A percentile compares a stretch with the other conserved stretches of the same genome.
These are phyloP conservation scores for Silurus aristotelis DNA, from an alignment of 2,797 vertebrate species.

Conservation along the genomic window DNA sequence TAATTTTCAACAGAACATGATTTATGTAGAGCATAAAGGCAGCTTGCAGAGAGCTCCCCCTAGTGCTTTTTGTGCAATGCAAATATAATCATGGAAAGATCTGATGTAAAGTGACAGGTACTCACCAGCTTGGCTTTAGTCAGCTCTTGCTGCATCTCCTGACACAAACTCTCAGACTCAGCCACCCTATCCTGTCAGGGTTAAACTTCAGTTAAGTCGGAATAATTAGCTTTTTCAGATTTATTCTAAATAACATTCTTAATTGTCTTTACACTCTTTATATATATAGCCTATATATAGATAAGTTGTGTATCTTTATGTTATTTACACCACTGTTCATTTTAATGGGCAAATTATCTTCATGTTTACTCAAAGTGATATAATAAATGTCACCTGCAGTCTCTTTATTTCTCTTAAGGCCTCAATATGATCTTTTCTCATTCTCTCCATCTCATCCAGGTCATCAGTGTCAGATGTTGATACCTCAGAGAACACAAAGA, in stretches of 20 bases:
- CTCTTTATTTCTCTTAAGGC: slow-evolving; percentile 80
- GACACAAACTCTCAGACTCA: slow-evolving; percentile 80
- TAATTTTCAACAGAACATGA: neutral
- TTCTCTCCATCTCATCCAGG: slow-evolving; percentile 76
- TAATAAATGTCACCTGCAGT: slow-evolving; percentile 80
- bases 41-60: slow-evolving; percentile 47
- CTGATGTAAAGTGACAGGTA: neutral
- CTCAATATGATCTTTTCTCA: slow-evolving; percentile 82
- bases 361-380: neutral
- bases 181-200: slow-evolving; percentile 79
- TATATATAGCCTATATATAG: no score
- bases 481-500: slow-evolving; percentile 63
- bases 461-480: slow-evolving; percentile 76
- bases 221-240: neutral
- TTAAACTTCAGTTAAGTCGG: neutral
- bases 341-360: slow-evolving; percentile 3
- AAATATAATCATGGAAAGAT: slow-evolving; percentile 8
- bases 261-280: neutral
- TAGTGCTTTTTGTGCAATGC: slow-evolving; percentile 33
- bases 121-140: slow-evolving; percentile 81
- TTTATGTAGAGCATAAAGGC: slow-evolving; percentile 16
- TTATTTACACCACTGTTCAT: no score
- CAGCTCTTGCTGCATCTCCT: slow-evolving; percentile 82
- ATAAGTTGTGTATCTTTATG: no score
- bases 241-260: neutral